Base-by-base conservation (phyloP, 2,797 vertebrate species). In the Huso huso region DNA sequence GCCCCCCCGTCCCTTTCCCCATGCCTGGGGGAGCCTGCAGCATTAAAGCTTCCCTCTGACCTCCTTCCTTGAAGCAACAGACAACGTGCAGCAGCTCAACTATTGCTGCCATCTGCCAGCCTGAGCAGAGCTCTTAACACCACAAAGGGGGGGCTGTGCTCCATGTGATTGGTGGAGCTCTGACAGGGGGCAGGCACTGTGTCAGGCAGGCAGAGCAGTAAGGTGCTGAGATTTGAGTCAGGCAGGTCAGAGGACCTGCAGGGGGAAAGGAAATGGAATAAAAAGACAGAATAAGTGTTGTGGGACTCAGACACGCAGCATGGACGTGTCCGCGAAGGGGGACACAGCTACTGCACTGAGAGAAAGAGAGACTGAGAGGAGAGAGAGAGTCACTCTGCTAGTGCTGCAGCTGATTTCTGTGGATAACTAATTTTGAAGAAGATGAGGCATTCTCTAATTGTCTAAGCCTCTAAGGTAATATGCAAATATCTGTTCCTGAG, bases 261-360 rank as follows among this genome's bases (percentile, higher is more conserved):
- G 59, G 61, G 55, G 15, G 62, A 52, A 63, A 71, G 73, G 58
- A n/a, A 63, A 37, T 37, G 70, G 73, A 79, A 7, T 57, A 68
- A 67, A 68, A 10, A 0, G 71, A 69, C 71, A 58, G 10, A 4
- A 63, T 72, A 63, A 73, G 63, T 23, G 76, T 69, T 68, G 77
- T 79, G 75, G 80, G 82, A 82, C 79, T 78, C 79, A 77, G 76
- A 58, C 75, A 76, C 75, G 73, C 73, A 73, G 73, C 12, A 61
- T 8, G 71, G 71, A 80, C 78, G 79, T 84, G 74, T 74, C 71
- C 73, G 72, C 75, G 71, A 71, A 70, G 37, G 73, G 74, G 37
- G 71, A 77, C 80, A 77, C 80, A 78, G 82, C 75, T 77, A 84
- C 79, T 75, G 72, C 78, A 77, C 76, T 77, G 78, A 79, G 78